Evolutionary conservation across 2,888 invertebrate genomes (phyloP), one percentile per base, ranked within the genome.

Genomic region (Agonum fuliginosum): DNA sequence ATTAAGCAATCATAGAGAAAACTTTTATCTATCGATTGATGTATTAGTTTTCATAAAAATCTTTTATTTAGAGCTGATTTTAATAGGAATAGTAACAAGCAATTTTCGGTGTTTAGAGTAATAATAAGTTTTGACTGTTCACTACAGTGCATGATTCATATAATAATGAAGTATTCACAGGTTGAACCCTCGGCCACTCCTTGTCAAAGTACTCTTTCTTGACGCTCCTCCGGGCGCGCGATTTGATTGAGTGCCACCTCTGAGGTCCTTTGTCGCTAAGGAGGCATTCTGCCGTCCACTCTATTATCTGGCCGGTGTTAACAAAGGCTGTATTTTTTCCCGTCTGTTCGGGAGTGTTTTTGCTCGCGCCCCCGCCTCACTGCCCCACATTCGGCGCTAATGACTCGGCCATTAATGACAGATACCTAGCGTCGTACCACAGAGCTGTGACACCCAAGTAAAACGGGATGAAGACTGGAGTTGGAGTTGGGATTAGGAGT

Each of bases 271-370:
- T 72, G 72, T 54, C 72, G 22, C 54, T 37, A 72, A 72, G 72
- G 37, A 22, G 58, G 34, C 58, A 72, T 54, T 54, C 54, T 58
- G 37, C 72, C 72, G 54, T 70, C 72, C 72, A 72, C 43, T 72
- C 71, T 71, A 71, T 72, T 72, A 72, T 72, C 72, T 58, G 24
- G 34, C 58, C 72, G 72, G 37, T 72, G 72, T 72, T 72, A 72
- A 72, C 72, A 72, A 72, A 72, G 41, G 72, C 20, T 22, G 20
- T 30, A 54, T 58, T 72, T 72, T 72, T 72, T 58, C 20, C 51
- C 24, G 20, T 51, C 41, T 20, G 24, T 14, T n/a, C 30, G 8
- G 58, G 71, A 58, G 72, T 54, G 72, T 72, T 72, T 72, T 72
- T 72, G 72, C 41, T 22, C 6, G 24, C 8, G 46, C 46, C 70